phyloP scores from a whole-genome alignment of 2,888 invertebrate species.

The Electrophaes corylata region DNA sequence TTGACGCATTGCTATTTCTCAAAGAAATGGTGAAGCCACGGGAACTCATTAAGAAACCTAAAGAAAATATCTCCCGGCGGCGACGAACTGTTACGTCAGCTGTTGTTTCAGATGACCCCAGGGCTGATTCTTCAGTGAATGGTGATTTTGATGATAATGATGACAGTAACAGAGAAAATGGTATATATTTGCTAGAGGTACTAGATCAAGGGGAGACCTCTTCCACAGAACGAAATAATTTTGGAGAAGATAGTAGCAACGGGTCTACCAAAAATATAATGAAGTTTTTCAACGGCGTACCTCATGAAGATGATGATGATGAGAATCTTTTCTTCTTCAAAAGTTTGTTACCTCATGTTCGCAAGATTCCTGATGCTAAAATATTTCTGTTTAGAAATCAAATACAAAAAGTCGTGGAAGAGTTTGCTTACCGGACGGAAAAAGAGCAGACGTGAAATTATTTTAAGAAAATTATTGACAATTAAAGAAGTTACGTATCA shows the following conservation, averaged over 20 bases:
- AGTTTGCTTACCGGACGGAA: constrained; percentile 27
- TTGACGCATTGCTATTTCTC: constrained; percentile 33
- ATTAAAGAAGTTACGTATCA: neutral
- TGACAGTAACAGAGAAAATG: constrained; percentile 23
- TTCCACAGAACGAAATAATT: constrained; percentile 21
- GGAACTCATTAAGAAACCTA: constrained; percentile 16
- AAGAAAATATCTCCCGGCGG: constrained; percentile 3
- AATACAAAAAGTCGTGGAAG: constrained; percentile 29
- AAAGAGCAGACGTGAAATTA: constrained; percentile 20
- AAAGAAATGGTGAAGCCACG: constrained; percentile 37
- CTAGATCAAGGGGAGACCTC: constrained; percentile 18
- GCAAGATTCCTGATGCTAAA: constrained; percentile 30
- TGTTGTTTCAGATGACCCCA: constrained; percentile 15
- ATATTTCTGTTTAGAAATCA: constrained; percentile 30
- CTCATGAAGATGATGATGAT: constrained; percentile 23
- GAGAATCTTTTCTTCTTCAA: constrained; percentile 33
- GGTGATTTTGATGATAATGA: neutral
- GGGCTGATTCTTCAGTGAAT: constrained; percentile 14
- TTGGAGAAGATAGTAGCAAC: constrained; percentile 18
- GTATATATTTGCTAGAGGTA: constrained; percentile 16
- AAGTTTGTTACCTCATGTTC: constrained; percentile 34
- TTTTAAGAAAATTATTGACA: constrained; percentile 1
- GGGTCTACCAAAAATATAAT: constrained; percentile 9
- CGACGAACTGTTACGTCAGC: constrained; percentile 14
- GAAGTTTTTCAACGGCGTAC: constrained; percentile 1